Conservation (phyloP, 2,113 vertebrate species). For the Uropsilus gracilis region DNA sequence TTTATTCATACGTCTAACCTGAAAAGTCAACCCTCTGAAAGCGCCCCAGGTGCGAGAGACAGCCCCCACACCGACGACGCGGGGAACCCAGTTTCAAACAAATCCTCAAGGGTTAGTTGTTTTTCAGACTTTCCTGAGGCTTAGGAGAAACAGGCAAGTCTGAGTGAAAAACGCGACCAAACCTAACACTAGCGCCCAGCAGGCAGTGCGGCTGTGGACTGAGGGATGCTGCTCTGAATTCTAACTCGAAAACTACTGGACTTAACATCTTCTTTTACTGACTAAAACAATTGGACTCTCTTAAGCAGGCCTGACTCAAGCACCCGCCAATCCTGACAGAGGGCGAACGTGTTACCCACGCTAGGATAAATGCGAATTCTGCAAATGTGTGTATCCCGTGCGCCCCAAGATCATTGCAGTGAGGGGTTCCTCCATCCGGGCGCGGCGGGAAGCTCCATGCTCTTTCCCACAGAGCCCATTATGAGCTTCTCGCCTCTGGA, state of each 20-base stretch:
- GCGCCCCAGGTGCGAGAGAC: background rate
- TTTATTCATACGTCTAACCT: constrained; percentile 21
- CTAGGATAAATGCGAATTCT: constrained; percentile 4
- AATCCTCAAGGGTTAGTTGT: constrained; percentile 3
- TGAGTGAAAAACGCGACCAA: constrained; percentile 4
- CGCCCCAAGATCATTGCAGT: background rate
- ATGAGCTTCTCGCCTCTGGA: constrained; percentile 11
- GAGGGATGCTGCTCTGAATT: background rate
- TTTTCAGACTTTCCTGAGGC: constrained; percentile 1
- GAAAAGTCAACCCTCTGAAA: constrained; percentile 22
- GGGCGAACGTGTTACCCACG: constrained; percentile 4
- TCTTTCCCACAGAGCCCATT: background rate
- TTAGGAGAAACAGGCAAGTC: background rate
- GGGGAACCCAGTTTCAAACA: constrained; percentile 22
- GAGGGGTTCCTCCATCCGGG: background rate
- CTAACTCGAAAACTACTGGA: constrained; percentile 11
- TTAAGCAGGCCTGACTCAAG: constrained; percentile 31
- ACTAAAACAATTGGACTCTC: constrained; percentile 31
- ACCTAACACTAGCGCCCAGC: background rate
- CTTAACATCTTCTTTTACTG: constrained; percentile 9
- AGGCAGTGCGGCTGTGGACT: no score
- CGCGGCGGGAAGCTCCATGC: background rate
- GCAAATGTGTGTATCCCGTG: background rate
- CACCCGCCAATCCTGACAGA: background rate
- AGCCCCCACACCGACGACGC: background rate